Conservation (phyloP, 2,888 invertebrate species). For the Cyrtodaria siliqua region DNA sequence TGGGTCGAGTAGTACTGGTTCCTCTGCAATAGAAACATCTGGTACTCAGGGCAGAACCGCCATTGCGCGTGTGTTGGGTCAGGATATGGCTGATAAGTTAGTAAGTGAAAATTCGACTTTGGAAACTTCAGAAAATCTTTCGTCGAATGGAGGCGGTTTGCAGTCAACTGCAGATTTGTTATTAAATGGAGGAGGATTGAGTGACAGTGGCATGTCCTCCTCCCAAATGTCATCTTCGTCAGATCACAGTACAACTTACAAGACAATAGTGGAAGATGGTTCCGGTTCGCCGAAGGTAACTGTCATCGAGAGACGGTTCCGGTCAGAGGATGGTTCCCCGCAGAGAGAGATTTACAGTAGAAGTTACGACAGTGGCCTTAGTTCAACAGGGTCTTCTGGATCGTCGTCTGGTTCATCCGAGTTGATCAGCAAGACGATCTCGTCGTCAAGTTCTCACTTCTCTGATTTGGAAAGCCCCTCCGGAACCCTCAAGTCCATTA, state of each 20-base stretch:
- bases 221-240: slow-evolving; percentile 39
- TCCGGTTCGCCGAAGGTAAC: slow-evolving; percentile 29
- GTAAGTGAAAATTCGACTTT: slow-evolving; percentile 9
- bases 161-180: too few species aligned
- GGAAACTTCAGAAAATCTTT: neutral
- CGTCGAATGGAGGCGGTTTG: neutral
- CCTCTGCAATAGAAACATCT: neutral
- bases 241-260: slow-evolving; percentile 18
- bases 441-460: slow-evolving; percentile 35
- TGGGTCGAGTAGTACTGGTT: neutral
- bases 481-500: slow-evolving; percentile 77
- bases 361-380: slow-evolving; percentile 41
- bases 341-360: slow-evolving; percentile 15
- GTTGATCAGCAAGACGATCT: slow-evolving; percentile 9
- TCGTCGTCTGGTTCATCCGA: slow-evolving; percentile 25
- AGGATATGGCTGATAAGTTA: slow-evolving; percentile 19
- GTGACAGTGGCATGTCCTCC: slow-evolving; percentile 49
- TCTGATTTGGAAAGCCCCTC: slow-evolving; percentile 36
- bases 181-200: neutral
- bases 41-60: slow-evolving; percentile 33
- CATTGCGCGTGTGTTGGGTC: slow-evolving; percentile 54
- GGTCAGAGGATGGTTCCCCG: slow-evolving; percentile 33
- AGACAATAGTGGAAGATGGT: slow-evolving; percentile 25
- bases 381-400: slow-evolving; percentile 24
- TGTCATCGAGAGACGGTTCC: slow-evolving; percentile 17